Percentiles rank a stretch among this genome's conserved stretches.
Conservation (phyloP, 2,797 vertebrate genomes). For the Otus scops region DNA sequence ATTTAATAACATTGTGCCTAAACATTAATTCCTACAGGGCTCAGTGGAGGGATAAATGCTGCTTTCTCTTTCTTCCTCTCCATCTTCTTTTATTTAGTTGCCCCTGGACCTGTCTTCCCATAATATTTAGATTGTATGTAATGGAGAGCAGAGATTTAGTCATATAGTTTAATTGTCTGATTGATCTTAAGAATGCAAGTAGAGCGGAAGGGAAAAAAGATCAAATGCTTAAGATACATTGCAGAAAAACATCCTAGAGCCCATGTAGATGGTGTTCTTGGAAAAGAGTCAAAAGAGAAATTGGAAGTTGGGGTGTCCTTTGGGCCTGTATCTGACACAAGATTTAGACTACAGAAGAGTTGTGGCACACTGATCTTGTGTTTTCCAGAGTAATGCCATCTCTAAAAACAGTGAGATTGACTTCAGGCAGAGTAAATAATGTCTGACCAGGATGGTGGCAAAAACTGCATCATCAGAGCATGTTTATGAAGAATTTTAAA, state of each 20-base stretch:
- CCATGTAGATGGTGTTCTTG: not conserved
- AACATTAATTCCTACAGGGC: not conserved
- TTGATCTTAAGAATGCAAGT: not conserved
- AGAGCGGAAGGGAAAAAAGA: not conserved
- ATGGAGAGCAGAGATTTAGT: not conserved
- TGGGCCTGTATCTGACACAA: not conserved
- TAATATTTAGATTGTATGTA: not conserved
- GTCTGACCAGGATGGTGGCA: not conserved
- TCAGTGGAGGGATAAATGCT: not conserved
- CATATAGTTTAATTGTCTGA: not conserved
- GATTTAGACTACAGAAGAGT: not conserved
- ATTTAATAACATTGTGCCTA: not conserved
- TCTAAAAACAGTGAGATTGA: not conserved
- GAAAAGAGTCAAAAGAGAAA: not conserved
- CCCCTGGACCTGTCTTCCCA: not conserved
- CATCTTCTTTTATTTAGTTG: not conserved
- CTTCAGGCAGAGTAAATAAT: not conserved
- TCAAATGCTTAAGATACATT: not conserved
- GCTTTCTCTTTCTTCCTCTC: not conserved
- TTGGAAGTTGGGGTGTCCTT: not conserved
- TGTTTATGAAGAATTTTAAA: not conserved
- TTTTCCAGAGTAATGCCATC: not conserved
- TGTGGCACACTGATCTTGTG: not conserved
- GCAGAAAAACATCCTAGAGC: not conserved
- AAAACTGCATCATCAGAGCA: not conserved